These are phyloP conservation scores for Pararge aegeria DNA, from an alignment of 1,140 invertebrate genomes.

Conservation along the genomic window DNA sequence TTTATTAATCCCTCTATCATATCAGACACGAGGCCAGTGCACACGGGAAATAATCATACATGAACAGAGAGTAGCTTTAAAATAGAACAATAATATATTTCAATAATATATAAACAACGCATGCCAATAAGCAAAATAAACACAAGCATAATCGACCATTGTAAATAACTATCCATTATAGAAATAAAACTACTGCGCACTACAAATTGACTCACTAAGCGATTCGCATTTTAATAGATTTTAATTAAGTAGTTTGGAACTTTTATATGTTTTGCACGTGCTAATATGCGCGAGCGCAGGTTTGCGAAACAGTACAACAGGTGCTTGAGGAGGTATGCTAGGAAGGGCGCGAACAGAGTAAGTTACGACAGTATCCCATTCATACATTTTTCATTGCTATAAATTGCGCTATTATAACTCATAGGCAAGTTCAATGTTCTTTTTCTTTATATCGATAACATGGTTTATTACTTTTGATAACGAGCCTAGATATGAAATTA, in stretches of 20 bases:
- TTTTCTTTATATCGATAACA: slow-evolving; percentile 9
- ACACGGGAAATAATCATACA: too few relatives aligned
- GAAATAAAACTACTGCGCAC: not conserved
- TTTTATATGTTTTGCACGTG: slow-evolving; percentile 13
- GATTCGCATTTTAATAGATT: not conserved
- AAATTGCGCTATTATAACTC: slow-evolving; percentile 10
- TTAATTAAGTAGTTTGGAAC: not conserved
- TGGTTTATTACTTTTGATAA: slow-evolving; percentile 5
- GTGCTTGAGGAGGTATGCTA: not conserved
- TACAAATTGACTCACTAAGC: not conserved
- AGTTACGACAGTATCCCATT: slow-evolving; percentile 15
- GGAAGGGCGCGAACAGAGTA: not conserved
- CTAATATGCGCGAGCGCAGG: slow-evolving; percentile 6
- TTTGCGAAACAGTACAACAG: not conserved
- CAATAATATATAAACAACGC: too few relatives aligned
- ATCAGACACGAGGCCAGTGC: too few relatives aligned
- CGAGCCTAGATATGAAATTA: not conserved
- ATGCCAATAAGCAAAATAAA: too few relatives aligned
- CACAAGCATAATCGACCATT: too few relatives aligned
- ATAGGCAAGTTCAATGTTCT: slow-evolving; percentile 19
- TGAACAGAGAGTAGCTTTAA: too few relatives aligned
- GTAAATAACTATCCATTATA: not conserved
- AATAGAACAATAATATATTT: too few relatives aligned
- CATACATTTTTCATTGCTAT: slow-evolving; percentile 16
- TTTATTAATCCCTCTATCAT: too few relatives aligned